Evolutionary conservation across 2,888 invertebrate species (phyloP).

Genomic region (Tetragonula carbonaria): DNA sequence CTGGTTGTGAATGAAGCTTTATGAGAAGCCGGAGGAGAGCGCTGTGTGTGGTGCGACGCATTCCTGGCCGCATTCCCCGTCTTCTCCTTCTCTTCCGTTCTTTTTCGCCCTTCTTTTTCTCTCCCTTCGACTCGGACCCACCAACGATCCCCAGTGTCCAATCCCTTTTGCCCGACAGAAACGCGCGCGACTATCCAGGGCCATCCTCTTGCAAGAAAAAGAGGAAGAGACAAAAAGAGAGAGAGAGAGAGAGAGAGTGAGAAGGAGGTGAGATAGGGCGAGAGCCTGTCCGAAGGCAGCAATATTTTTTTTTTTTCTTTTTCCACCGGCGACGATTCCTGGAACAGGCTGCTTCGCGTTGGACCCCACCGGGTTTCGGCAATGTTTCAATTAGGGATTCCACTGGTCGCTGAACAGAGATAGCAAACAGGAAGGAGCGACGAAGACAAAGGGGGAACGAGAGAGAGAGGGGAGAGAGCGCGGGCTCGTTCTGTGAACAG

Average conservation of each 20-base stretch:
- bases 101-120: slow-evolving; percentile 62
- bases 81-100: slow-evolving; percentile 59
- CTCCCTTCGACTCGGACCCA: slow-evolving; percentile 62
- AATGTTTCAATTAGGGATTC: slow-evolving; percentile 75
- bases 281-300: slow-evolving; percentile 51
- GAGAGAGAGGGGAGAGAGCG: not conserved
- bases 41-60: slow-evolving; percentile 73
- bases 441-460: not conserved
- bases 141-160: slow-evolving; percentile 56
- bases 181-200: slow-evolving; percentile 36
- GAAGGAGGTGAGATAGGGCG: not conserved
- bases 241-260: slow-evolving; percentile 6
- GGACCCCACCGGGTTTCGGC: slow-evolving; percentile 71
- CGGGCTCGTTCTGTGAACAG: slow-evolving; percentile 62
- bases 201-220: slow-evolving; percentile 13
- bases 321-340: slow-evolving; percentile 66
- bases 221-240: not conserved
- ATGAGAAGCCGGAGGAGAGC: slow-evolving; percentile 57
- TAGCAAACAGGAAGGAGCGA: not conserved
- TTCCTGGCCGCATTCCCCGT: slow-evolving; percentile 68
- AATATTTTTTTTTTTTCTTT: slow-evolving; percentile 66
- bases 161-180: slow-evolving; percentile 60
- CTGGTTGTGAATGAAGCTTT: slow-evolving; percentile 68
- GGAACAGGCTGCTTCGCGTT: slow-evolving; percentile 72
- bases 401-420: slow-evolving; percentile 36